Base-by-base conservation (phyloP, 2,113 vertebrate species). In the Anseranas semipalmata region DNA sequence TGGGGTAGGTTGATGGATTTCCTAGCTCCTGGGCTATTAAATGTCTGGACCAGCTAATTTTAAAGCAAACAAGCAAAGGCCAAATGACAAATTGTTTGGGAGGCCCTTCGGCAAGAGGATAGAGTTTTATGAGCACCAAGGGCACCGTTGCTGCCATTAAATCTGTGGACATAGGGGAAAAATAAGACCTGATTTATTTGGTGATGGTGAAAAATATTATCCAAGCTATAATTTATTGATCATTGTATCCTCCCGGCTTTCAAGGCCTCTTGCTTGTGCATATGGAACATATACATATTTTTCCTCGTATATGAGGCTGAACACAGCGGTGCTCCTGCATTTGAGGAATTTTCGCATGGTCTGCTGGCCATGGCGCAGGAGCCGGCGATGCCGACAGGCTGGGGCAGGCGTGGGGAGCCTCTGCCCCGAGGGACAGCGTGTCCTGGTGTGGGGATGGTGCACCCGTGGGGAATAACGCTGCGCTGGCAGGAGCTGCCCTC, bases 161-260 rank as follows among this genome's bases (percentile, higher is more conserved):
- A 95, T 66, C 59, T 43, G 56, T 68, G 93, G 89, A 95, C 85
- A 53, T 22, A 5, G 50, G 55, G 77, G 74, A 7, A 91, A 89
- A 95, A 94, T 91, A 93, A 91, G 90, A 73, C 25, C 89, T 93
- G 86, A 96, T 96, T 96, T 97, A 96, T 97, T 71, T 83, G 88
- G 84, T 87, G 76, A 60, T 5, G 32, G 86, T 84, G 81, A 91
- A 87, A 84, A 92, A 90, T 62, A 77, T 90, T 93, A 93, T 77
- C 82, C 90, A 75, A 45, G 37, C 92, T 63, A 12, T 90, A 94
- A 89, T 96, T 96, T 95, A 94, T 95, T 96, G 91, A 94, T 95
- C 76, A 22, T 55, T 30, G 30, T 89, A 89, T 89, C 91, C 68
- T 92, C 81, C 70, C 4, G 2, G 70, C 60, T 87, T 87, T 95